Conservation (phyloP, 1,140 invertebrate genomes). For the Dinothrombium tinctorium region DNA sequence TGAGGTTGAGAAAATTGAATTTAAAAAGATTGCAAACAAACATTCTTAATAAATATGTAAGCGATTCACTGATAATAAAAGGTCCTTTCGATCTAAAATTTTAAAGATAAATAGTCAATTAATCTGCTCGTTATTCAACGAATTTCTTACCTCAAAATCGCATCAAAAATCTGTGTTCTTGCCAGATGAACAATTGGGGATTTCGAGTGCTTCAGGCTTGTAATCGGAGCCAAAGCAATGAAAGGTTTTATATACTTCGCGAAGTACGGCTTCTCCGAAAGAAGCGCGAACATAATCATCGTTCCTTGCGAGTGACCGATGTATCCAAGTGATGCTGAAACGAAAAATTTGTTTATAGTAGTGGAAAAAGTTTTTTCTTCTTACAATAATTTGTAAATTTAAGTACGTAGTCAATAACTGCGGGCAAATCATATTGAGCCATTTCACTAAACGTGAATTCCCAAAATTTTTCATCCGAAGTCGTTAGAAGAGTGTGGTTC, state of each 20-base stretch:
- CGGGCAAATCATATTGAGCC: slow-evolving; percentile 25
- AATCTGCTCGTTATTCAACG: not conserved
- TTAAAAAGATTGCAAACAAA: not conserved
- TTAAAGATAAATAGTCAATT: not conserved
- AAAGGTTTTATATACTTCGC: slow-evolving; percentile 28
- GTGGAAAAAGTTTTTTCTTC: not conserved
- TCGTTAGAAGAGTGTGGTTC: slow-evolving; percentile 12
- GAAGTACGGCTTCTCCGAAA: slow-evolving; percentile 34
- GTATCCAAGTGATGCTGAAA: slow-evolving; percentile 18
- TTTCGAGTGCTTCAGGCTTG: too few species aligned
- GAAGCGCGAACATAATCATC: slow-evolving; percentile 35
- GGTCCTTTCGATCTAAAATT: not conserved
- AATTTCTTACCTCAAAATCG: not conserved
- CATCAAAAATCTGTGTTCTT: too few species aligned
- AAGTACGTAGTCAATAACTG: slow-evolving; percentile 24
- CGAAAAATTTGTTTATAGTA: too few species aligned
- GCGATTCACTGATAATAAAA: not conserved
- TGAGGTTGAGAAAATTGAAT: too few species aligned
- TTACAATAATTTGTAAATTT: slow-evolving; percentile 28
- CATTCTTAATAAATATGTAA: not conserved
- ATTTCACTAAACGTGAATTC: slow-evolving; percentile 22
- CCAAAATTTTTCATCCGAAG: slow-evolving; percentile 21
- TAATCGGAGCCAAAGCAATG: slow-evolving; percentile 46
- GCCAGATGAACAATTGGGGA: too few species aligned
- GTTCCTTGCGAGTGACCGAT: slow-evolving; percentile 40